Conservation (phyloP, 2,888 invertebrate species). For the Mimachlamys varia region DNA sequence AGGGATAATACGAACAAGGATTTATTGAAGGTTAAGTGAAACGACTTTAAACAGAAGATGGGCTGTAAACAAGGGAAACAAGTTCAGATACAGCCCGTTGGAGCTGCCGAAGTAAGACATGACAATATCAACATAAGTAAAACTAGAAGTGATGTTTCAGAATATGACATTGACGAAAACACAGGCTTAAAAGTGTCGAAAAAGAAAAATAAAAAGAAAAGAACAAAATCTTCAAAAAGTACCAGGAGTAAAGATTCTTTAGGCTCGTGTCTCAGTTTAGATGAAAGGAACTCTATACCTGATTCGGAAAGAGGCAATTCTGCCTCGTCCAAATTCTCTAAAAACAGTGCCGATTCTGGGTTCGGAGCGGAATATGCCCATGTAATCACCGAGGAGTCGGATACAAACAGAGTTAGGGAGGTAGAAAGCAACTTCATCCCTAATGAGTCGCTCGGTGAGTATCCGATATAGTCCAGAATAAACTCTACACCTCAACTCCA, state of each 20-base stretch:
- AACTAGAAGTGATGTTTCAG: conserved; percentile 59
- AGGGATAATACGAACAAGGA: background rate
- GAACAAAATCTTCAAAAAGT: conserved; percentile 56
- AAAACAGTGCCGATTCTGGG: conserved; percentile 77
- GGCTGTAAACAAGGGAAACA: conserved; percentile 72
- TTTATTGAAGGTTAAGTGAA: background rate
- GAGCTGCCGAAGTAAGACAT: conserved; percentile 52
- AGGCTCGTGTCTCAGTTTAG: conserved; percentile 63
- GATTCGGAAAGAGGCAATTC: conserved; percentile 72
- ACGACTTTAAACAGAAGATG: conserved; percentile 53
- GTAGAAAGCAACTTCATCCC: conserved; percentile 69
- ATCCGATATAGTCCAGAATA: background rate
- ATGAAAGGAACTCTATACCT: conserved; percentile 57
- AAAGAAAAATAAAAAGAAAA: conserved; percentile 48
- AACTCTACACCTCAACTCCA: background rate
- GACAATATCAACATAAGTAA: conserved; percentile 59
- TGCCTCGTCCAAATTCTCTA: conserved; percentile 73
- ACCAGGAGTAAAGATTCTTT: conserved; percentile 56
- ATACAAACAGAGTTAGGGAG: conserved; percentile 62
- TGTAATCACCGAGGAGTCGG: conserved; percentile 75
- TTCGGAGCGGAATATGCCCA: conserved; percentile 70
- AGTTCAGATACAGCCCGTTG: conserved; percentile 69
- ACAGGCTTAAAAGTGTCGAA: conserved; percentile 59
- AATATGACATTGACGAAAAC: conserved; percentile 59
- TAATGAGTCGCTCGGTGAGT: conserved; percentile 70